These are phyloP conservation scores for Cotesia typhae DNA, from an alignment of 1,140 invertebrate species.

Conservation along the genomic window DNA sequence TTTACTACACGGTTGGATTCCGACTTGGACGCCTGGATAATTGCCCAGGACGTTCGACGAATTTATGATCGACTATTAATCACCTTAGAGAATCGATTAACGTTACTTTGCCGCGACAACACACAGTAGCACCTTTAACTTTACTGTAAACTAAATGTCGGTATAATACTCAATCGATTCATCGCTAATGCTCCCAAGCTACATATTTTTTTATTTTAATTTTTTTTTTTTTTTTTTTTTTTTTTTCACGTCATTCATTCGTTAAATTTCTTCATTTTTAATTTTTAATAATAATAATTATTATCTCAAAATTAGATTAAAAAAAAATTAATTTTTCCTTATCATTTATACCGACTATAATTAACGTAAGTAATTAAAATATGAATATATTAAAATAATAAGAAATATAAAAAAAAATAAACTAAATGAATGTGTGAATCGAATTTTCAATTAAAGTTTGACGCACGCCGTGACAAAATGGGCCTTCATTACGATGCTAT, in stretches of 20 bases:
- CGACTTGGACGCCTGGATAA: slow-evolving; percentile 36
- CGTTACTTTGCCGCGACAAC: slow-evolving; percentile 35
- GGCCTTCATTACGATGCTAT: slow-evolving; percentile 48
- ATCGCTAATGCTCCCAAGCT: not conserved
- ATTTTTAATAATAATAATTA: too few relatives aligned
- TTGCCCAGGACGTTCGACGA: slow-evolving; percentile 40
- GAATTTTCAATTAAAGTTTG: slow-evolving; percentile 51
- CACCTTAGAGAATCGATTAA: slow-evolving; percentile 39
- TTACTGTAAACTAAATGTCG: slow-evolving; percentile 14
- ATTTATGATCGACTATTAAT: slow-evolving; percentile 45
- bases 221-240: not conserved
- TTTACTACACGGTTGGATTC: slow-evolving; percentile 34
- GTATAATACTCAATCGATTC: slow-evolving; percentile 19
- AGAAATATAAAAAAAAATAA: not conserved
- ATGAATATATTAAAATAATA: too few relatives aligned
- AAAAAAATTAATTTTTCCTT: too few relatives aligned
- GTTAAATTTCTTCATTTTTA: not conserved
- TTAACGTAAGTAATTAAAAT: not conserved
- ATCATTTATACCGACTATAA: too few relatives aligned
- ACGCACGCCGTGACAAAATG: slow-evolving; percentile 48
- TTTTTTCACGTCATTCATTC: not conserved
- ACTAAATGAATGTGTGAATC: slow-evolving; percentile 42
- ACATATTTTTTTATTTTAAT: too few relatives aligned
- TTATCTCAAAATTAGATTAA: too few relatives aligned
- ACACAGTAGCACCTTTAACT: slow-evolving; percentile 23